Evolutionary conservation across 2,888 invertebrate species (phyloP), one percentile per base, ranked within the genome.

Genomic region (Drosophila mimetica): DNA sequence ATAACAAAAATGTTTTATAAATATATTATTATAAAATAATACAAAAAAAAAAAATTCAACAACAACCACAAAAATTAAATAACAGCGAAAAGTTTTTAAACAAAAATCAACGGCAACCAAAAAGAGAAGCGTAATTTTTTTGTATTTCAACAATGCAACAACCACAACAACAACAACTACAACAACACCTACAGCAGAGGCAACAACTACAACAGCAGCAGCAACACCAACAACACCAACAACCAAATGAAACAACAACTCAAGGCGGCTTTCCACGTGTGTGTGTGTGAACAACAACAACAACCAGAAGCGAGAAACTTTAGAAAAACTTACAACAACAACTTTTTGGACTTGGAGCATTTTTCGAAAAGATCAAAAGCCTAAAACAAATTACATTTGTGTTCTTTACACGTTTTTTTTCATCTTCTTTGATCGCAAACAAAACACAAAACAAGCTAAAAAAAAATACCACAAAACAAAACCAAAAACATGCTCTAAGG

Each of bases 241-340:
- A 63, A 64, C 50, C 63, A 67, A 64, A 73, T 70, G 65, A 58
- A 65, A 67, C 74, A 70, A 64, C 74, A 72, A 74, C 28, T 37
- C 36, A 51, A 57, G 41, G 59, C 72, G 18, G 59, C 77, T 66
- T 65, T 44, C 78, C 71, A 52, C 79, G 64, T 81, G 79, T 87
- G 79, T 79, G 79, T 87, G 86, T 79, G 79, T 87, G 76, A 80
- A 84, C 51, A 69, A 47, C 58, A 44, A 30, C 48, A 50, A 22
- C 44, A 59, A 34, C 25, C 55, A 32, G 20, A 44, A 51, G 44
- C 14, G 11, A 66, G 52, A 8, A 67, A 64, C 70, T 64, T 64
- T 64, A 54, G 55, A 55, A 59, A 60, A 64, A 64, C 60, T 66
- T 58, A 34, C 58, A 57, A 70, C 58, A 57, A 70, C 46, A 70